These are phyloP conservation scores for Tachypleus tridentatus DNA, from an alignment of 1,140 invertebrate species.

Conservation along the genomic window DNA sequence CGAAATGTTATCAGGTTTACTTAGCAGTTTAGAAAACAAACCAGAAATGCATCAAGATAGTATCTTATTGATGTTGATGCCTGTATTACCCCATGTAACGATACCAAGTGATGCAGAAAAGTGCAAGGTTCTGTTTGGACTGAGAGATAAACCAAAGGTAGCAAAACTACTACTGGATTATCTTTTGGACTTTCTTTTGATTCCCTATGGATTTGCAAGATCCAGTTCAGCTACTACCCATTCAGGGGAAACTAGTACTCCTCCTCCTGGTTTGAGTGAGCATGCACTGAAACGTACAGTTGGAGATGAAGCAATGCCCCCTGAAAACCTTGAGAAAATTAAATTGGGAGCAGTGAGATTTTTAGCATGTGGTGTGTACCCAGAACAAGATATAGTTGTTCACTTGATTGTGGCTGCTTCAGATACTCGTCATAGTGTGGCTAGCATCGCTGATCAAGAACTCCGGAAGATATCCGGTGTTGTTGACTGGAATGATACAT, in stretches of 20 bases:
- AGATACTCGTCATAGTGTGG: conserved; percentile 53
- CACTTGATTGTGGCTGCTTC: conserved; percentile 70
- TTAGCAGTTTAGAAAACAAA: conserved; percentile 66
- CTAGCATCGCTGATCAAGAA: conserved; percentile 38
- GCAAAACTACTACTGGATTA: conserved; percentile 56
- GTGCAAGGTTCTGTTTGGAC: conserved; percentile 44
- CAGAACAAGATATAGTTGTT: conserved; percentile 56
- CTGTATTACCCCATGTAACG: conserved; percentile 57
- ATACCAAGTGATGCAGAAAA: conserved; percentile 50
- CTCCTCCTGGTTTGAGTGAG: conserved; percentile 63
- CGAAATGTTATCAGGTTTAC: conserved; percentile 55
- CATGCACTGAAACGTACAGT: conserved; percentile 65
- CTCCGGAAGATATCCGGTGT: conserved; percentile 14
- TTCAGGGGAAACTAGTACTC: conserved; percentile 27
- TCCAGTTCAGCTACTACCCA: too few species aligned
- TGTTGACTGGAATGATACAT: conserved; percentile 58
- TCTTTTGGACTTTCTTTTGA: conserved; percentile 64
- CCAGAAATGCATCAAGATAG: conserved; percentile 74
- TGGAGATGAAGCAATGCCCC: conserved; percentile 54
- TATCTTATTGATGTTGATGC: conserved; percentile 64
- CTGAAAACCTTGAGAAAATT: conserved; percentile 70
- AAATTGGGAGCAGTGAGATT: conserved; percentile 74
- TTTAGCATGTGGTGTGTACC: conserved; percentile 58
- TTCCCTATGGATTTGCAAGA: conserved; percentile 63
- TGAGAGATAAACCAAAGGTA: conserved; percentile 51